Percentiles rank a stretch among this genome's conserved stretches.
These are phyloP conservation scores for Porites lobata DNA, from an alignment of 92 coral and sea anemone genomes.

Conservation along the genomic window DNA sequence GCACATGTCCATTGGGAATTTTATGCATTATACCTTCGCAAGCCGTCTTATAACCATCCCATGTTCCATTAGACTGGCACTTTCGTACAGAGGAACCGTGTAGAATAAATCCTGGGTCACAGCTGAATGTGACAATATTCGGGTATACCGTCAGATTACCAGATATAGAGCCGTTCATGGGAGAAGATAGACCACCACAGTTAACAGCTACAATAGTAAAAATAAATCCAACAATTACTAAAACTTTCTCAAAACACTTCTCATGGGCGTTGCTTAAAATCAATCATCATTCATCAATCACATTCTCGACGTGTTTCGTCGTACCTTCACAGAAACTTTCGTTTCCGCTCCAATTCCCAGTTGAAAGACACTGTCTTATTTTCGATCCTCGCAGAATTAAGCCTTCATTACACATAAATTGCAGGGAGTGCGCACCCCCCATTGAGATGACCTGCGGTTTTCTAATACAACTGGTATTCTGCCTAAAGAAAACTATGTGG, in stretches of 20 bases:
- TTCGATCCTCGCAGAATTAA: constrained; percentile 44
- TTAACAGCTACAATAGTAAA: no score
- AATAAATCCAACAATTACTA: no score
- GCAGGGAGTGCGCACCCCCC: no score
- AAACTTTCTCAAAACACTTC: no score
- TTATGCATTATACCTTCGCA: constrained; percentile 47
- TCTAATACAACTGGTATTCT: no score
- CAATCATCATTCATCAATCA: no score
- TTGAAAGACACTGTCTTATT: constrained; percentile 33
- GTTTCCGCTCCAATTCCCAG: constrained; percentile 55
- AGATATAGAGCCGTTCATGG: constrained; percentile 47
- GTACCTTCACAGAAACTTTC: constrained; percentile 16
- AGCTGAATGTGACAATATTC: constrained; percentile 38
- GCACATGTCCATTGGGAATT: no score
- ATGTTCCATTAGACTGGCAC: constrained; percentile 57
- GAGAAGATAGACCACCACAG: constrained; percentile 13
- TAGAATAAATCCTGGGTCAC: constrained; percentile 70
- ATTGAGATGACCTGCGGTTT: no score
- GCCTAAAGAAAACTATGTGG: no score
- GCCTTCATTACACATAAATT: constrained; percentile 42
- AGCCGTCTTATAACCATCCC: constrained; percentile 55
- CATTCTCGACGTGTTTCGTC: no score
- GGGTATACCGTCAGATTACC: constrained; percentile 54
- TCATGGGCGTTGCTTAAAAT: no score
- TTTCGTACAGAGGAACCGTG: constrained; percentile 58